Evolutionary conservation across 2,797 vertebrate genomes (phyloP).

Genomic region (Fratercula arctica): DNA sequence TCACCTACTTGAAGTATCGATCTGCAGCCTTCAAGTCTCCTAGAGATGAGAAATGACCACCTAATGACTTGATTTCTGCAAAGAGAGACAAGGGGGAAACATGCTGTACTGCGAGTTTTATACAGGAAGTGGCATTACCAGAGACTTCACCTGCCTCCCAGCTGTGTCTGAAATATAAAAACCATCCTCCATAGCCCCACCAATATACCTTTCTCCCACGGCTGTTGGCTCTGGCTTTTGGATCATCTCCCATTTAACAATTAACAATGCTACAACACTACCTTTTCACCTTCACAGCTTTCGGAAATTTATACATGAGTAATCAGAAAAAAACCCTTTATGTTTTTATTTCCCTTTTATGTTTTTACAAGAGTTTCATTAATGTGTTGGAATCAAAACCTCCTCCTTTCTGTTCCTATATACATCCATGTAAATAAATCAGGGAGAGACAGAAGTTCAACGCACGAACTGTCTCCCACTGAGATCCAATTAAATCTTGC

Average conservation of each 20-base stretch:
- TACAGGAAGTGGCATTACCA: background rate
- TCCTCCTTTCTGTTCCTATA: background rate
- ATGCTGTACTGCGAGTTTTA: background rate
- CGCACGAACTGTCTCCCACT: background rate
- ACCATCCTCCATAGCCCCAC: background rate
- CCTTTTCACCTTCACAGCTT: background rate
- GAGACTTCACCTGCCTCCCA: background rate
- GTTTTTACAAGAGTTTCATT: background rate
- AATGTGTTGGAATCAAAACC: background rate
- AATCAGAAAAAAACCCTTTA: background rate
- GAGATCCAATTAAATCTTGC: background rate
- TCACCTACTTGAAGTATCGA: background rate
- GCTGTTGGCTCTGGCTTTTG: background rate
- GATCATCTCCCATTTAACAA: background rate
- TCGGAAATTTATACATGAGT: background rate
- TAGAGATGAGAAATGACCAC: background rate
- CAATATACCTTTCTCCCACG: background rate
- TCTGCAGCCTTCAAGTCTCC: background rate
- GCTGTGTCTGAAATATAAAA: background rate
- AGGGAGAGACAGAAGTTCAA: background rate
- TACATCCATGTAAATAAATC: constrained; percentile 1
- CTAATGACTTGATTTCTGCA: background rate
- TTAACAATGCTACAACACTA: background rate
- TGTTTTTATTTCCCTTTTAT: background rate
- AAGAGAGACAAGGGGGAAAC: background rate